These are phyloP conservation scores for Lepidochitona cinerea DNA, from an alignment of 2,888 invertebrate species.

Conservation along the genomic window DNA sequence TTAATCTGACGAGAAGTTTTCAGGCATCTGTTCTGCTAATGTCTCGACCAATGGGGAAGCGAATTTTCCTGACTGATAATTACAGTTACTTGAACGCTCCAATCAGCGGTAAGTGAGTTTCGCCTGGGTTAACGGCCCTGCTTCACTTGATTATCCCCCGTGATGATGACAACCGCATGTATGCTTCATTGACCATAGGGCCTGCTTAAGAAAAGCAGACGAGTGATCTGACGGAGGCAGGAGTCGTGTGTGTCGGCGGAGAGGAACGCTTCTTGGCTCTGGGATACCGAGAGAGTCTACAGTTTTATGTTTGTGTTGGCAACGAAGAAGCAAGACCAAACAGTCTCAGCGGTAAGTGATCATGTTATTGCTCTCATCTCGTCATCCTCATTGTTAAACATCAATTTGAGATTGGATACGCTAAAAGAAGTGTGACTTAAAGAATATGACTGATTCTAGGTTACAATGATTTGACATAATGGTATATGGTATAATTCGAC, in stretches of 20 bases:
- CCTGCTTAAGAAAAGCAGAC: neutral
- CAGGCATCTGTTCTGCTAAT: slow-evolving; percentile 4
- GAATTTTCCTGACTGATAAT: neutral
- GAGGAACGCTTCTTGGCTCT: too few species aligned
- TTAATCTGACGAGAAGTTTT: slow-evolving; percentile 4
- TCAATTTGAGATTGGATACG: too few species aligned
- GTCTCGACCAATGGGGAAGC: neutral
- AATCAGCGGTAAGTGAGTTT: neutral
- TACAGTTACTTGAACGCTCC: neutral
- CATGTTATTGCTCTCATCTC: neutral
- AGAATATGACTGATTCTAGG: too few species aligned
- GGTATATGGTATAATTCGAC: too few species aligned
- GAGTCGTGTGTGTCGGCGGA: neutral
- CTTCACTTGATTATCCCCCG: neutral
- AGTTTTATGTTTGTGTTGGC: too few species aligned
- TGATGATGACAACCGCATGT: neutral
- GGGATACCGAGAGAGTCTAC: too few species aligned
- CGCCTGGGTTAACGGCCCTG: neutral
- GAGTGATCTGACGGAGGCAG: neutral
- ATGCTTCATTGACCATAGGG: neutral
- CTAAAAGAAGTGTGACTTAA: too few species aligned
- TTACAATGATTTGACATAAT: too few species aligned
- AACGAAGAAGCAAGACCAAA: too few species aligned
- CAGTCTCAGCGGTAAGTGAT: too few species aligned
- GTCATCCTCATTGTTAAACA: neutral